Evolutionary conservation across 2,113 vertebrate genomes (phyloP).

Genomic region (Astatoreochromis straeleni): DNA sequence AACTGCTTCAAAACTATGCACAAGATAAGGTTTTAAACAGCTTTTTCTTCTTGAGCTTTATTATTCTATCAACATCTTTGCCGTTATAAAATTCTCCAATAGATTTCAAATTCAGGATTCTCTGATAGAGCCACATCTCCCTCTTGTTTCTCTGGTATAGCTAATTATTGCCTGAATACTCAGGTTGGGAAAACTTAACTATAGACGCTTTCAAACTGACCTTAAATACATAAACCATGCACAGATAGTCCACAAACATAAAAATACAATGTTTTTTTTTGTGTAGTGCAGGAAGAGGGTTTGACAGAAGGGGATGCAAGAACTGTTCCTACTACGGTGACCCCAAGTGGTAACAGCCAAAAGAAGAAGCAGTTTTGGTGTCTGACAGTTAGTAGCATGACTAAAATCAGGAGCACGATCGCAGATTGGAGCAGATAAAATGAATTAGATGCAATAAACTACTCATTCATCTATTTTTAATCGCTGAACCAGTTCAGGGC

Average conservation of each 20-base stretch:
- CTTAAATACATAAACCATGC: not conserved
- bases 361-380: not conserved
- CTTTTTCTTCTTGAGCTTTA: not conserved
- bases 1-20: not conserved
- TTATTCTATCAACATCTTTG: not conserved
- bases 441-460: not conserved
- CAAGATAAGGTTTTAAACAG: not conserved
- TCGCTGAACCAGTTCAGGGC: not conserved
- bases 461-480: not conserved
- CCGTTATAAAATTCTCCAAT: fast-evolving
- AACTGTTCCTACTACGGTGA: not conserved
- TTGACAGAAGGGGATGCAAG: not conserved
- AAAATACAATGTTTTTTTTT: not conserved
- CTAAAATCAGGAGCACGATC: not conserved
- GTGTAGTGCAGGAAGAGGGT: not conserved
- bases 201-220: fast-evolving
- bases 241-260: not conserved
- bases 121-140: not conserved
- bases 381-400: not conserved
- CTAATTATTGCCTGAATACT: not conserved
- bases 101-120: not conserved
- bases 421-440: not conserved
- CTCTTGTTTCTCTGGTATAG: not conserved
- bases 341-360: not conserved
- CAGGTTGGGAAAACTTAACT: fast-evolving